Evolutionary conservation across 2,113 vertebrate species (phyloP).

Genomic region (Cisticola juncidis): DNA sequence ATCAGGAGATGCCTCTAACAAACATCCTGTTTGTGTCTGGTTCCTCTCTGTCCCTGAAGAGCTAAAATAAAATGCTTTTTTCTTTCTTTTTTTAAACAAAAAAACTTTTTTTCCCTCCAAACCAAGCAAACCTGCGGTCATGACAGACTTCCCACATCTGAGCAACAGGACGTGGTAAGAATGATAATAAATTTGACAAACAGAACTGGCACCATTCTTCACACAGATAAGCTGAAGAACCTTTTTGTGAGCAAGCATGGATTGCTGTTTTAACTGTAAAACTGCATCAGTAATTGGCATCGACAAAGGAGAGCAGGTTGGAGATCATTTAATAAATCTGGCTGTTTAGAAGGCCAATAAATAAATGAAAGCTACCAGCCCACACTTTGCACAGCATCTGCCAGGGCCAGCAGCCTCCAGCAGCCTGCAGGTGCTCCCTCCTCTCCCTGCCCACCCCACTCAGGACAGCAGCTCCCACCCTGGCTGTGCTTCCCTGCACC

Average conservation of each 20-base stretch:
- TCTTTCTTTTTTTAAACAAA: neutral
- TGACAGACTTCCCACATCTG: neutral
- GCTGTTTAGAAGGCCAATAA: neutral
- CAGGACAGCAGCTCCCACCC: neutral
- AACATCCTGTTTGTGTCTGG: constrained; percentile 44
- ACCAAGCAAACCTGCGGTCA: neutral
- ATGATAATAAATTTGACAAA: neutral
- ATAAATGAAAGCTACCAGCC: neutral
- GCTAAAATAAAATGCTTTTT: neutral
- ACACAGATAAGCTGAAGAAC: neutral
- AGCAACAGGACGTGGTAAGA: neutral
- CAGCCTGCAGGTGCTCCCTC: neutral
- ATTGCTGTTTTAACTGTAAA: neutral
- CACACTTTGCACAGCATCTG: neutral
- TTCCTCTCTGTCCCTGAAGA: neutral
- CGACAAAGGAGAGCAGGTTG: neutral
- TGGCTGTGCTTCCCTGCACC: neutral
- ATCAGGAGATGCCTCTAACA: constrained; percentile 3
- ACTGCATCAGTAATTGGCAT: neutral
- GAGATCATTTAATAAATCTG: neutral
- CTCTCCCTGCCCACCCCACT: neutral
- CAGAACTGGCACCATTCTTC: neutral
- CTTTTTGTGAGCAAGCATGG: neutral
- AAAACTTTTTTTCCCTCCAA: neutral
- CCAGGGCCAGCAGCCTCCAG: neutral